phyloP scores from a whole-genome alignment of 2,113 vertebrate species.

The Emydura subglobosa region DNA sequence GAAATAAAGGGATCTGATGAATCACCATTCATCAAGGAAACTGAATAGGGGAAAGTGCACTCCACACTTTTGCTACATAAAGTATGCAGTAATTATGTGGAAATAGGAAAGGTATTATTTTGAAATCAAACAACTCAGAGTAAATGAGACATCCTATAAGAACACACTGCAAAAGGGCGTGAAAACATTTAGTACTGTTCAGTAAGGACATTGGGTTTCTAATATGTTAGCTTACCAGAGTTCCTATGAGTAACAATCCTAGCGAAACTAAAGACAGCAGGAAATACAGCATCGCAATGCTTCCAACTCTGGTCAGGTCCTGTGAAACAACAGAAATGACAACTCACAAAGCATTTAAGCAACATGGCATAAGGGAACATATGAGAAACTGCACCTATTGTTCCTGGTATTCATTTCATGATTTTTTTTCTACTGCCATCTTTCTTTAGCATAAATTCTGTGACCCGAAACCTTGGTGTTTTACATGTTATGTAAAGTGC shows the following conservation, averaged over 20 bases:
- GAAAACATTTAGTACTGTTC: background rate
- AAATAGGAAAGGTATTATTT: background rate
- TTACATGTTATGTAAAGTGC: background rate
- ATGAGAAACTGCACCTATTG: background rate
- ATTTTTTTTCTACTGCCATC: background rate
- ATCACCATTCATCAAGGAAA: conserved; percentile 9
- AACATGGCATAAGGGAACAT: background rate
- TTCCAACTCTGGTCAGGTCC: conserved; percentile 77
- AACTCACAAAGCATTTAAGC: background rate
- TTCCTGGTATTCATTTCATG: background rate
- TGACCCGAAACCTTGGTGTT: background rate
- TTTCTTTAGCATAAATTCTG: background rate
- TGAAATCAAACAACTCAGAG: background rate
- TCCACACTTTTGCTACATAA: background rate
- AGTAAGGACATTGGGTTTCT: background rate
- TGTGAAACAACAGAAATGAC: conserved; percentile 64
- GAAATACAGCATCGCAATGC: conserved; percentile 78
- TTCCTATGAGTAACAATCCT: conserved; percentile 79
- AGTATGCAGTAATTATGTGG: background rate
- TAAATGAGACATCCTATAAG: background rate
- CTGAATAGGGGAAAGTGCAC: background rate
- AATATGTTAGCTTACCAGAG: conserved; percentile 80
- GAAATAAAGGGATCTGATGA: background rate
- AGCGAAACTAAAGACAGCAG: conserved; percentile 83
- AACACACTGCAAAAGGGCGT: background rate